Evolutionary conservation across 2,797 vertebrate genomes (phyloP).

Genomic region (Halcyon leucocephala): DNA sequence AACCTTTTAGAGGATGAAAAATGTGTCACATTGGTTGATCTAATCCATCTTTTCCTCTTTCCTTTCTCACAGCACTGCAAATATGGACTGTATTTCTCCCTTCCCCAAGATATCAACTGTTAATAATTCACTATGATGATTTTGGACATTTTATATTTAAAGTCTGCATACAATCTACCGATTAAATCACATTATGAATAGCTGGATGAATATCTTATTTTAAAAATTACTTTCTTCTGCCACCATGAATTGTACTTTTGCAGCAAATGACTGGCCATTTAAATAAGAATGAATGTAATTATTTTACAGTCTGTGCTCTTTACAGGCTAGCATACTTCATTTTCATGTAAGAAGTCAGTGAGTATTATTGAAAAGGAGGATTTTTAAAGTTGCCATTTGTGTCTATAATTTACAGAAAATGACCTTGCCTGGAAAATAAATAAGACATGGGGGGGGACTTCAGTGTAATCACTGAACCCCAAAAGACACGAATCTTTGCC

Average conservation of each 20-base stretch:
- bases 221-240: conserved; percentile 73
- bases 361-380: conserved; percentile 53
- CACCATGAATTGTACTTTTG: conserved; percentile 74
- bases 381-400: conserved; percentile 41
- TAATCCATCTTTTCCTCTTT: not conserved
- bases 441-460: not conserved
- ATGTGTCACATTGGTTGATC: not conserved
- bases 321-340: conserved; percentile 49
- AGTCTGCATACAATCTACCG: conserved; percentile 67
- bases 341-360: conserved; percentile 58
- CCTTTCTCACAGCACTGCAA: not conserved
- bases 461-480: conserved; percentile 7
- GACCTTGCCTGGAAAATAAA: conserved; percentile 43
- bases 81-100: conserved; percentile 1
- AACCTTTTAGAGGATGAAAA: conserved; percentile 29
- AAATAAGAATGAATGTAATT: conserved; percentile 78
- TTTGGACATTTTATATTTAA: conserved; percentile 72
- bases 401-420: conserved; percentile 57
- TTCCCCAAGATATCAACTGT: conserved; percentile 52
- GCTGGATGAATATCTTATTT: conserved; percentile 76
- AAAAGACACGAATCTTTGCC: not conserved
- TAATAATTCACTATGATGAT: conserved; percentile 78
- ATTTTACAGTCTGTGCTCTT: conserved; percentile 74
- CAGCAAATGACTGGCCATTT: conserved; percentile 75
- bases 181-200: conserved; percentile 78